These are phyloP conservation scores for Diplazon laetatorius DNA, from an alignment of 2,888 invertebrate species.

Conservation along the genomic window DNA sequence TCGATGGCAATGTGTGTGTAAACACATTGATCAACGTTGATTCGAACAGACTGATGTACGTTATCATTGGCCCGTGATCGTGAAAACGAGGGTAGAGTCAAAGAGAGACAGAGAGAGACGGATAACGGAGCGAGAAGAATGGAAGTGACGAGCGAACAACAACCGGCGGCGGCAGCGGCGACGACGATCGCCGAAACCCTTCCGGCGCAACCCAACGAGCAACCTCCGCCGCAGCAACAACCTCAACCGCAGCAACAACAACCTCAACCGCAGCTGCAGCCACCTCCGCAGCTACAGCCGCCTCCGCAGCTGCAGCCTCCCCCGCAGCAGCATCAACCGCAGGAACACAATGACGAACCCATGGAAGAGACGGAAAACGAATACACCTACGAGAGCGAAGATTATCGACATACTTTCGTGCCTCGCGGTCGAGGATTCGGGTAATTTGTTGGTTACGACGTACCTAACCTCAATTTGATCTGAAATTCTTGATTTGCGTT, in stretches of 20 bases:
- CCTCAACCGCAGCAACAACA: slow-evolving; percentile 38
- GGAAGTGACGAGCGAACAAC: slow-evolving; percentile 60
- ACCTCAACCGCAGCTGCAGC: slow-evolving; percentile 31
- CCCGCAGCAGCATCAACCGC: slow-evolving; percentile 66
- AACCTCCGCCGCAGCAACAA: slow-evolving; percentile 39
- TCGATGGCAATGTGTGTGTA: slow-evolving; percentile 12
- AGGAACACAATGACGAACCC: slow-evolving; percentile 76
- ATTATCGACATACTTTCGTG: slow-evolving; percentile 82
- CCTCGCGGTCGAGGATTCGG: slow-evolving; percentile 83
- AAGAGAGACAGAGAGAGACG: slow-evolving; percentile 12
- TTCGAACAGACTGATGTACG: too few species aligned
- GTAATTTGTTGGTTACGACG: too few species aligned
- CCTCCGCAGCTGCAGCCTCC: slow-evolving; percentile 36
- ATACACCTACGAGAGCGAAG: slow-evolving; percentile 81
- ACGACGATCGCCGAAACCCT: slow-evolving; percentile 44
- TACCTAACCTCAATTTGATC: background rate
- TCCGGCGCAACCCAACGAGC: slow-evolving; percentile 39
- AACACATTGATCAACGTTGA: slow-evolving; percentile 51
- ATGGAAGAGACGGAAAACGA: slow-evolving; percentile 79
- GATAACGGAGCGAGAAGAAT: slow-evolving; percentile 56
- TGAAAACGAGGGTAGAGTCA: slow-evolving; percentile 58
- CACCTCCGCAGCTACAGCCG: slow-evolving; percentile 17
- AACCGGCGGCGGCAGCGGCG: slow-evolving; percentile 69
- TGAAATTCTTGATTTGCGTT: too few species aligned
- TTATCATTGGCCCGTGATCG: slow-evolving; percentile 32